Conservation (phyloP, 2,888 invertebrate genomes). For the Cataglyphis altisquamis region DNA sequence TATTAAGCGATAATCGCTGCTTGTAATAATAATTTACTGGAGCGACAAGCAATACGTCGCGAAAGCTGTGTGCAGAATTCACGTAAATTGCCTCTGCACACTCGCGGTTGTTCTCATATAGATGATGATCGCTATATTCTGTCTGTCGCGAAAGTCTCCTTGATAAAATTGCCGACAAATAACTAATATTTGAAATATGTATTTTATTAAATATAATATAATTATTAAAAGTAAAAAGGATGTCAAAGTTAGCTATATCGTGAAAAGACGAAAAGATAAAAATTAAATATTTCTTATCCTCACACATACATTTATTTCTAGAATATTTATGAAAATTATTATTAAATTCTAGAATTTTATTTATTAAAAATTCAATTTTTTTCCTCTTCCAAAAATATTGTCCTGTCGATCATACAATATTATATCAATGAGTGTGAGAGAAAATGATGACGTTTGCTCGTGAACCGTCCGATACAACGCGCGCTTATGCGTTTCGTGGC, state of each 20-base stretch:
- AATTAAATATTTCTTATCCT: neutral
- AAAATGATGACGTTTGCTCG: neutral
- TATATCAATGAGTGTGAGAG: neutral
- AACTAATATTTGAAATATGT: neutral
- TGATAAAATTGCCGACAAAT: neutral
- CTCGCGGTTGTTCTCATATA: neutral
- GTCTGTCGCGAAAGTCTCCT: constrained; percentile 1
- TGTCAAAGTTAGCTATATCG: neutral
- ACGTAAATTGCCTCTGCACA: constrained; percentile 22
- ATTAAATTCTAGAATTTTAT: neutral
- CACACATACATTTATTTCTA: neutral
- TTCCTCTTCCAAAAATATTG: neutral
- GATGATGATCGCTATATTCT: neutral
- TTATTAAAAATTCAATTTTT: neutral
- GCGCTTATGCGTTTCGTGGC: constrained; percentile 13
- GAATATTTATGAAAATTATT: neutral
- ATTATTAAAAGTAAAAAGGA: neutral
- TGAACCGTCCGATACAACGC: constrained; percentile 34
- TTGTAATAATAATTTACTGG: constrained; percentile 19
- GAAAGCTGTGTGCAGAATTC: constrained; percentile 9
- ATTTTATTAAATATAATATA: neutral
- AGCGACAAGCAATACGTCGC: constrained; percentile 15
- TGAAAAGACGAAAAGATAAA: neutral
- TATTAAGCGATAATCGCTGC: constrained; percentile 36
- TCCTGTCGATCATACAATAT: neutral